Percentiles rank a stretch among this genome's conserved stretches.
Evolutionary conservation across 1,140 invertebrate genomes (phyloP).

Genomic region (Cephus cinctus): DNA sequence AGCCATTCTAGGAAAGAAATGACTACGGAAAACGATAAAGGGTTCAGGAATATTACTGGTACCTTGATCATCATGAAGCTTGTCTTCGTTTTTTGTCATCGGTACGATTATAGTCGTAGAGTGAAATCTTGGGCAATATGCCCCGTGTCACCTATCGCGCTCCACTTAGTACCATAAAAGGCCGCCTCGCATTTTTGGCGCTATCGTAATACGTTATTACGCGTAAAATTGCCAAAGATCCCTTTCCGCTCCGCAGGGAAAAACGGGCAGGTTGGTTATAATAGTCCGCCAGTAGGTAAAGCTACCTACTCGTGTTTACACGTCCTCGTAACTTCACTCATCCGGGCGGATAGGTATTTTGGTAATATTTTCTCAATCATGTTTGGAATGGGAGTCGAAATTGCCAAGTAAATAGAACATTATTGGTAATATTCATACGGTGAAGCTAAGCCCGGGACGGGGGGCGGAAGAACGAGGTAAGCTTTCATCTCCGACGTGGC

Average conservation of each 20-base stretch:
- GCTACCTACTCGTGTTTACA: neutral
- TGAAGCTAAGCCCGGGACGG: neutral
- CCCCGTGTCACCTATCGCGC: too few species aligned
- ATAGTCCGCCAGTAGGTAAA: too few species aligned
- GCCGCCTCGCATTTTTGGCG: too few species aligned
- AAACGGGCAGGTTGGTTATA: too few species aligned
- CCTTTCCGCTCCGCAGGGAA: neutral
- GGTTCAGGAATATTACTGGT: too few species aligned
- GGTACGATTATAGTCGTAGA: too few species aligned
- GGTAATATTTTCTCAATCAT: conserved; percentile 1
- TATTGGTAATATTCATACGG: conserved; percentile 22
- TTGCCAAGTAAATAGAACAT: conserved; percentile 20
- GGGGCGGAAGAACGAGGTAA: conserved; percentile 17
- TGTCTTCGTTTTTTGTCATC: too few species aligned
- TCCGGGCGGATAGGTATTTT: conserved; percentile 1
- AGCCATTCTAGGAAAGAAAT: too few species aligned
- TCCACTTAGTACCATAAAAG: too few species aligned
- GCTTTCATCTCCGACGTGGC: conserved; percentile 19
- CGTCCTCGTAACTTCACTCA: neutral
- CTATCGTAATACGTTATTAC: neutral
- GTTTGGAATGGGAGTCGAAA: conserved; percentile 7
- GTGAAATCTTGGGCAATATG: too few species aligned
- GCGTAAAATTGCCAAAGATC: neutral
- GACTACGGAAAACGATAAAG: too few species aligned
- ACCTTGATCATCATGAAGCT: too few species aligned